Percentiles rank a stretch among this genome's conserved stretches.
Conservation (phyloP, 2,888 invertebrate genomes). For the Mantis religiosa region DNA sequence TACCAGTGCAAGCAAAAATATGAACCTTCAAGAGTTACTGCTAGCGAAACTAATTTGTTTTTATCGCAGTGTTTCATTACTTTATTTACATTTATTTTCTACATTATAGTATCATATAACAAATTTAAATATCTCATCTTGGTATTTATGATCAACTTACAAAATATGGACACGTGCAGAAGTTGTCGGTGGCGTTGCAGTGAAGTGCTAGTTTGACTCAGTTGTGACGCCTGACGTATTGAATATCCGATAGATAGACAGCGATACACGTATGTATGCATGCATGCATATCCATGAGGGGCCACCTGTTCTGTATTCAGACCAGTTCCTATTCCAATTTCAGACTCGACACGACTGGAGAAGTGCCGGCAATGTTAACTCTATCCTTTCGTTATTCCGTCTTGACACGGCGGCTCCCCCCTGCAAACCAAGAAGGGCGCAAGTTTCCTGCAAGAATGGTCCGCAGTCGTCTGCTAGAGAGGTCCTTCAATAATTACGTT, state of each 20-base stretch:
- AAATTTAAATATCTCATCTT: too few species aligned
- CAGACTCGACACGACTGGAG: slow-evolving; percentile 18
- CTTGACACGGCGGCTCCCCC: neutral
- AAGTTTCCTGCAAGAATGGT: neutral
- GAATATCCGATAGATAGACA: neutral
- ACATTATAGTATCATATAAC: too few species aligned
- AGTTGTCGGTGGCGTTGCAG: neutral
- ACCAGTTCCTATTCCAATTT: slow-evolving; percentile 21
- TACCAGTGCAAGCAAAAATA: too few species aligned
- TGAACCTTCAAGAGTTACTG: too few species aligned
- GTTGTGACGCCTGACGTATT: neutral
- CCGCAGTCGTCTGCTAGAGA: neutral
- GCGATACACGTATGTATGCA: neutral
- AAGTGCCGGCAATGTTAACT: slow-evolving; percentile 1
- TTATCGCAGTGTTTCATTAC: too few species aligned
- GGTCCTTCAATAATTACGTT: too few species aligned
- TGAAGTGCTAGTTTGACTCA: neutral
- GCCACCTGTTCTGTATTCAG: slow-evolving; percentile 21
- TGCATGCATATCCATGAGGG: slow-evolving; percentile 8
- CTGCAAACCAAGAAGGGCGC: neutral
- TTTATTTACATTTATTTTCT: too few species aligned
- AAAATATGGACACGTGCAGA: neutral
- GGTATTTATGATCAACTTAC: neutral
- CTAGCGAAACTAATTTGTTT: too few species aligned
- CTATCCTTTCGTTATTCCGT: neutral